Conservation (phyloP, 2,797 vertebrate genomes). For the Lates japonicus region DNA sequence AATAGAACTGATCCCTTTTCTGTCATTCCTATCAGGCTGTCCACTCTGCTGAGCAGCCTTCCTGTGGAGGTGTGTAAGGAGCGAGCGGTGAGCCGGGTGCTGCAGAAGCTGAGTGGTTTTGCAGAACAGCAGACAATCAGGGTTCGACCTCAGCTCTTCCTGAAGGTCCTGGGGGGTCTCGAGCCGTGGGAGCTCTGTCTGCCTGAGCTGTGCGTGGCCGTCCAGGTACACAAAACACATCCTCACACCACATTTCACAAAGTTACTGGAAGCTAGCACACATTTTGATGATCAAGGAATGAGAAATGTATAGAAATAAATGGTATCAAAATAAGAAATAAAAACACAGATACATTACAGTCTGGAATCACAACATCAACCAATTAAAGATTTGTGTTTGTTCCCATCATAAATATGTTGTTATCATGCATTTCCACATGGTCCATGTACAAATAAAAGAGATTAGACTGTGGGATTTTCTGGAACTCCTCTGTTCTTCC, state of each 20-base stretch:
- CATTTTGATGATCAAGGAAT: background rate
- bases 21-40: slow-evolving; percentile 76
- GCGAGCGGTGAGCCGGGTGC: slow-evolving; percentile 71
- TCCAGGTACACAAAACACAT: slow-evolving; percentile 75
- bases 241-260: background rate
- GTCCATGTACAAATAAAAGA: background rate
- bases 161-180: slow-evolving; percentile 80
- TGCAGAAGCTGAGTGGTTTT: slow-evolving; percentile 83
- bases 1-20: background rate
- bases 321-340: background rate
- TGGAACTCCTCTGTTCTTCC: slow-evolving; percentile 9
- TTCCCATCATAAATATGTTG: too few relatives aligned
- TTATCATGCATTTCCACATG: too few relatives aligned
- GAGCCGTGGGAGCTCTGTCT: slow-evolving; percentile 86
- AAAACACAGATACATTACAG: background rate
- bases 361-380: too few relatives aligned
- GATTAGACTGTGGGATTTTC: background rate
- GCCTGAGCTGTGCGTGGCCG: slow-evolving; percentile 85
- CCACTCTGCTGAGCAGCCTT: slow-evolving; percentile 79
- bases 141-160: slow-evolving; percentile 78
- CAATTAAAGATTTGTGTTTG: background rate
- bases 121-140: slow-evolving; percentile 75
- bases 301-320: too few relatives aligned
- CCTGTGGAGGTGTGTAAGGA: slow-evolving; percentile 76
- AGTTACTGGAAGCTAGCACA: background rate